Evolutionary conservation across 1,140 invertebrate genomes (phyloP), one percentile per base, ranked within the genome.

Genomic region (Bombus confusus): DNA sequence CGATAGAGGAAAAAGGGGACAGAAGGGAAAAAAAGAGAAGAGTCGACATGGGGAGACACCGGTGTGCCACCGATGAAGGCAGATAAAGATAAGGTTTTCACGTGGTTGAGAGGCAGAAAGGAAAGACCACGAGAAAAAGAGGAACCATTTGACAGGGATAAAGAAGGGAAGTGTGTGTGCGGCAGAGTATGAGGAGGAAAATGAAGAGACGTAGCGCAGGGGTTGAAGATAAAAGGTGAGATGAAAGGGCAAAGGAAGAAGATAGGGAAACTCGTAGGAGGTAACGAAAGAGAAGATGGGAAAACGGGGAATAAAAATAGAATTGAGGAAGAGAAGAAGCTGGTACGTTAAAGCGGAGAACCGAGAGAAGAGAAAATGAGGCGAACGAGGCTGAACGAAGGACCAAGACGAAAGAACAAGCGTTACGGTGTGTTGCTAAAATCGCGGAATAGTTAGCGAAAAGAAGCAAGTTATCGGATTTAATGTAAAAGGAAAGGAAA

Each of bases 11-110:
- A 43, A 66, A 80, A 37, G 34, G 15, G 18, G 52, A 37, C 43
- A 47, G 15, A n/a, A 47, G 34, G 31, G 34, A 5, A 10, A 13
- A n/a, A 25, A 41, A 52, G 57, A 1, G 15, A 31, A 57, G 0
- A 15, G 18, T 31, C 0, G n/a, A 15, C 47, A 78, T 71, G n/a
- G 3, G n/a, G 47, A 59, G 22, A 28, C 34, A 47, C 47, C 25
- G 15, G 73, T 3, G 15, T 22, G 47, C 28, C 2, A 41, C 47
- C 47, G 9, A 47, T 18, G 31, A 59, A 59, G 81, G 47, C 22
- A 80, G 78, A 76, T 47, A 34, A 18, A 75, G 68, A 88, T 69
- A 69, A 85, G 68, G 52, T 41, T 81, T 69, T 13, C n/a, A 39
- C 37, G 39, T 62, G 52, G 25, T 43, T 22, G 15, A 25, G 69